Evolutionary conservation across 1,140 invertebrate species (phyloP).

Genomic region (Drosophila bocqueti): DNA sequence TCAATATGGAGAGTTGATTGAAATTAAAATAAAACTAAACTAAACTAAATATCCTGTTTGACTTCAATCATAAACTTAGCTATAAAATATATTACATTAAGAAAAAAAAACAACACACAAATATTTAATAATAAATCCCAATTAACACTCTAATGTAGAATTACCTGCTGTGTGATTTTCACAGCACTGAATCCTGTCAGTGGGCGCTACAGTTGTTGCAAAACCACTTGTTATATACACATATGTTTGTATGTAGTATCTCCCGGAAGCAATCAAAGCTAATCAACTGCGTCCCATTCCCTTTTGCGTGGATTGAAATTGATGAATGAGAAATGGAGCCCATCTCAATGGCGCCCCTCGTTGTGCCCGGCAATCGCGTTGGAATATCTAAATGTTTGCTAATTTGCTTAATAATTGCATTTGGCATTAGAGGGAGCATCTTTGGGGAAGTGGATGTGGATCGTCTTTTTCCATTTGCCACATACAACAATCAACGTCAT

Average conservation of each 20-base stretch:
- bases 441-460: constrained; percentile 20
- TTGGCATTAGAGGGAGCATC: constrained; percentile 61
- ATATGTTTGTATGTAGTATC: constrained; percentile 4
- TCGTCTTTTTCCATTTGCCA: constrained; percentile 66
- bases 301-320: constrained; percentile 37
- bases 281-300: constrained; percentile 56
- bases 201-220: constrained; percentile 2
- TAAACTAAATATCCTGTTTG: not conserved
- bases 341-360: constrained; percentile 68
- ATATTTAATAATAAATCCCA: not conserved
- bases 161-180: constrained; percentile 13
- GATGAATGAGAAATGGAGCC: constrained; percentile 62
- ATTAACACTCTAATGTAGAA: not conserved
- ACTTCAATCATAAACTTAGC: not conserved
- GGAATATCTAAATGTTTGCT: constrained; percentile 76
- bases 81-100: not conserved
- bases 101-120: too few relatives aligned
- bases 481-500: constrained; percentile 73
- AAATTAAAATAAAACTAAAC: too few relatives aligned
- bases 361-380: constrained; percentile 60
- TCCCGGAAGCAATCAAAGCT: constrained; percentile 65
- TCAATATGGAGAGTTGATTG: too few relatives aligned
- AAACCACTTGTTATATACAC: constrained; percentile 9
- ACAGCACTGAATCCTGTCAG: constrained; percentile 1
- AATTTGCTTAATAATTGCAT: constrained; percentile 82